Conservation (phyloP, 2,113 vertebrate species). For the Prolemur simus region DNA sequence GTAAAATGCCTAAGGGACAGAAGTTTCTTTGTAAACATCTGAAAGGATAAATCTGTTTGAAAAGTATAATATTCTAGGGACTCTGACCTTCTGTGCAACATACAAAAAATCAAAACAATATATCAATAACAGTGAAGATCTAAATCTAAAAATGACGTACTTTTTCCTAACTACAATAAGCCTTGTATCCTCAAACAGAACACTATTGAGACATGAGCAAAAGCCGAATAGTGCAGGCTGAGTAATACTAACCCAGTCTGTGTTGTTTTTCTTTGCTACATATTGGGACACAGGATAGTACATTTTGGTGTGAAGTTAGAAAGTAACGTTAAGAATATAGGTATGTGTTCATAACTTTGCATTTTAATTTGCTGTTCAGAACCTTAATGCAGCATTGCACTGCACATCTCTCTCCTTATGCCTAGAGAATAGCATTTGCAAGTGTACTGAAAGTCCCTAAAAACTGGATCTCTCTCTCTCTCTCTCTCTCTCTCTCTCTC, state of each 20-base stretch:
- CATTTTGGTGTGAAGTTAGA: not conserved
- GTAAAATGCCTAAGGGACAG: not conserved
- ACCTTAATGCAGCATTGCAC: not conserved
- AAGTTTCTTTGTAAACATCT: slow-evolving; percentile 39
- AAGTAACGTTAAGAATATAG: not conserved
- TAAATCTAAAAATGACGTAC: slow-evolving; percentile 18
- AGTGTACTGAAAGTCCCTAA: not conserved
- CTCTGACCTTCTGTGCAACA: not conserved
- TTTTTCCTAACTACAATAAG: slow-evolving; percentile 57
- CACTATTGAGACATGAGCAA: slow-evolving; percentile 29
- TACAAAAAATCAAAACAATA: slow-evolving; percentile 46
- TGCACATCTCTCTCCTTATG: not conserved
- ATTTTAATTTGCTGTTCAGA: not conserved
- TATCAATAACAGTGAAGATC: slow-evolving; percentile 30
- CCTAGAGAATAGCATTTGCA: not conserved
- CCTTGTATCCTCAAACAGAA: slow-evolving; percentile 53
- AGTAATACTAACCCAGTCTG: slow-evolving; percentile 21
- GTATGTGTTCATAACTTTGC: not conserved
- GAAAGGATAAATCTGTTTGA: slow-evolving; percentile 20
- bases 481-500: too few species aligned
- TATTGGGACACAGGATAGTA: not conserved
- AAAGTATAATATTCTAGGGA: slow-evolving; percentile 34
- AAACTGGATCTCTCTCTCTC: too few species aligned
- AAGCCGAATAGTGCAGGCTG: not conserved
- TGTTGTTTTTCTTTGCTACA: slow-evolving; percentile 13